Evolutionary conservation across 2,888 invertebrate genomes (phyloP).

Genomic region (Pterostichus niger): DNA sequence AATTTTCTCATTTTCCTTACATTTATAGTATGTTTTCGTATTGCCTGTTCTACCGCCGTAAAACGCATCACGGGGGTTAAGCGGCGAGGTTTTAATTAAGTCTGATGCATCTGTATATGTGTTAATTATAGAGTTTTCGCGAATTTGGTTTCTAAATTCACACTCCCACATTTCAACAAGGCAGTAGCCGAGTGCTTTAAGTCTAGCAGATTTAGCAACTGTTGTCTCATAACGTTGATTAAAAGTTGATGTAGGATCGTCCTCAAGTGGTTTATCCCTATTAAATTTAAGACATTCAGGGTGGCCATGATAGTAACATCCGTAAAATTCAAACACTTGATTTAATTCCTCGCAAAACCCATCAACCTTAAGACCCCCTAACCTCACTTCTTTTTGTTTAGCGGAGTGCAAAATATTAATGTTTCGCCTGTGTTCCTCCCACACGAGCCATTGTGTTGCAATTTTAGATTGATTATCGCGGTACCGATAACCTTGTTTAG

Average conservation of each 20-base stretch:
- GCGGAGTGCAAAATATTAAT: slow-evolving; percentile 68
- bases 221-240: slow-evolving; percentile 58
- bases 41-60: slow-evolving; percentile 71
- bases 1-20: slow-evolving; percentile 69
- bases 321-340: slow-evolving; percentile 67
- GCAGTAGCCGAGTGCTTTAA: slow-evolving; percentile 56
- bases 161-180: slow-evolving; percentile 68
- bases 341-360: slow-evolving; percentile 28
- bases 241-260: slow-evolving; percentile 20
- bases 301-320: slow-evolving; percentile 70
- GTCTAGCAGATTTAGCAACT: slow-evolving; percentile 7
- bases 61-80: slow-evolving; percentile 70
- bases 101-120: background rate
- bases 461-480: slow-evolving; percentile 14
- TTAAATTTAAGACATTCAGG: slow-evolving; percentile 30
- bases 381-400: slow-evolving; percentile 66
- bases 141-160: slow-evolving; percentile 52
- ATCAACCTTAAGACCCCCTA: slow-evolving; percentile 65
- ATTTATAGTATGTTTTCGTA: slow-evolving; percentile 62
- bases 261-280: slow-evolving; percentile 50
- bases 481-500: background rate
- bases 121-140: slow-evolving; percentile 20
- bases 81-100: slow-evolving; percentile 6
- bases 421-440: slow-evolving; percentile 59
- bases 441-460: slow-evolving; percentile 13